Evolutionary conservation across 2,113 vertebrate genomes (phyloP).

Genomic region (Polyodon spathula): DNA sequence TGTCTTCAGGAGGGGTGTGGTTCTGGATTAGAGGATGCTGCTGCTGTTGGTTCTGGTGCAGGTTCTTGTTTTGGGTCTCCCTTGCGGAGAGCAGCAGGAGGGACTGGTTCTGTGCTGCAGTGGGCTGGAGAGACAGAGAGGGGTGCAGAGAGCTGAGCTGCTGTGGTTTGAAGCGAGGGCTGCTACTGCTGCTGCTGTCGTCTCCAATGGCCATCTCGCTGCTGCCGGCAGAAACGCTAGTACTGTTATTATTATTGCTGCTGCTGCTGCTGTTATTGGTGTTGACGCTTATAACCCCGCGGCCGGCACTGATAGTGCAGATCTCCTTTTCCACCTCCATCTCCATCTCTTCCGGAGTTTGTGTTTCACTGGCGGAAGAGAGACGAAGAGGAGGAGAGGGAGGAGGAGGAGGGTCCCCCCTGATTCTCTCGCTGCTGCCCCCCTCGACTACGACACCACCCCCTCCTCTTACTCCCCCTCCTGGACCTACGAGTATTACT

Average conservation of each 20-base stretch:
- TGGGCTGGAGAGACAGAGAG: too few species aligned
- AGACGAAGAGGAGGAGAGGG: conserved; percentile 67
- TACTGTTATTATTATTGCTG: conserved; percentile 34
- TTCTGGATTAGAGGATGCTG: conserved; percentile 42
- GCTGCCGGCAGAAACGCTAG: too few species aligned
- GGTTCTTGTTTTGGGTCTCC: too few species aligned
- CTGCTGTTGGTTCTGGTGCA: conserved; percentile 50
- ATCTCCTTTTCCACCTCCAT: conserved; percentile 45
- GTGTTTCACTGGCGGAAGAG: conserved; percentile 58
- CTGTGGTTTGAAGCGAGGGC: too few species aligned
- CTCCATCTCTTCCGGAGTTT: conserved; percentile 57
- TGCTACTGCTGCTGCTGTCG: too few species aligned
- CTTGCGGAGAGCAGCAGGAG: too few species aligned
- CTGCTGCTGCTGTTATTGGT: conserved; percentile 44
- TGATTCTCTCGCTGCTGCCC: conserved; percentile 29
- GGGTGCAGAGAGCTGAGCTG: too few species aligned
- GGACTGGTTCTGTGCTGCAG: too few species aligned
- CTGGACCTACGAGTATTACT: neutral
- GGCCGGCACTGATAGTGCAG: conserved; percentile 47
- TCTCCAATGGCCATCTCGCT: too few species aligned
- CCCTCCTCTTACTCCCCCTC: neutral
- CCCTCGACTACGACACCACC: conserved; percentile 11
- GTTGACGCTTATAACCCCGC: conserved; percentile 25
- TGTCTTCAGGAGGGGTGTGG: conserved; percentile 48
- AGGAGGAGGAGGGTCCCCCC: conserved; percentile 42